Base-by-base conservation (phyloP, 23 tunicate genomes). In the Pegea sp. region DNA sequence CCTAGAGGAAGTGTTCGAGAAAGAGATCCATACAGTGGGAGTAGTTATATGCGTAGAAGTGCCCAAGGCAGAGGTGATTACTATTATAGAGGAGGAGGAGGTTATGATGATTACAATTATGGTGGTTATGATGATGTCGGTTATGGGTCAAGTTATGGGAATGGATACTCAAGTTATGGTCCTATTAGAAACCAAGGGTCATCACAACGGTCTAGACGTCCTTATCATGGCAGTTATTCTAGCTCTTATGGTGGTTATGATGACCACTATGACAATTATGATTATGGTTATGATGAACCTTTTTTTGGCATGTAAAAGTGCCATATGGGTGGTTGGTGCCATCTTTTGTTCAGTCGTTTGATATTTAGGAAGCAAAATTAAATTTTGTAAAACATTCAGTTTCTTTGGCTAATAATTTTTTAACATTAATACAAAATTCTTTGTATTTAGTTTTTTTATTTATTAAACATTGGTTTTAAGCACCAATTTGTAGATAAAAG, bases 221-320 rank as follows among this genome's bases (percentile, higher is more conserved):
- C 5, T 16, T 38, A 38, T 16, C 13, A 16, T 38, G 46, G 46
- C 16, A 16, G 46, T 16, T 16, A 16, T 16, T 11, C 13, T 16
- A 8, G 16, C 46, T 8, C 13, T 16, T 8, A 38, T 44, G 72
- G 84, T 29, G 42, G 58, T 44, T 69, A 60, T 44, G 56, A 56
- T 22, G 71, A 54, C 24, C 67, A 65, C 22, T 64, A 64, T 48
- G 71, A 65, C 25, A 57, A 49, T 51, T 42, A 30, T 1, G 49
- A 52, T 11, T 43, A 56, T 63, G 64, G 70, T 7, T 25, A 64
- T 57, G 79, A 70, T 33, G 34, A 43, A 1, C 64, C 53, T 22
- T 38, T 43, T 54, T 52, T 53, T 46, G 60, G 34, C 2, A 28
- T 26, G 22, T 3, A 24, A 22, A 48, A 59, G 11, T 51, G 62